Evolutionary conservation across 2,113 vertebrate species (phyloP).

Genomic region (Montifringilla adamsi): DNA sequence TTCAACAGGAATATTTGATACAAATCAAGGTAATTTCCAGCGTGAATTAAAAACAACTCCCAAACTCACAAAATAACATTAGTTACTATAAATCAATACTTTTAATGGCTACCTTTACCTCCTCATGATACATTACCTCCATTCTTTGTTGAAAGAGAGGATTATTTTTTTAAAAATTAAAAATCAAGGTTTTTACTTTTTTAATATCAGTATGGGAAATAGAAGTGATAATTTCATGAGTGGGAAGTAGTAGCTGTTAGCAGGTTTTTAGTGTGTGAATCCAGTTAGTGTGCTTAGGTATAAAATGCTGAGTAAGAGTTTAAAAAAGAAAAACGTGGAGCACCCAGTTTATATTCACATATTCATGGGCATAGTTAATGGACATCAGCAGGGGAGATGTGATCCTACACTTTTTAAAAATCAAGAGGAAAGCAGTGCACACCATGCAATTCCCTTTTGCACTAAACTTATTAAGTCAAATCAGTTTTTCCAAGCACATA

Average conservation of each 20-base stretch:
- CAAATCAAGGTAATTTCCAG: not conserved
- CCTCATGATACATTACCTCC: not conserved
- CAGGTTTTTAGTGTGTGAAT: not conserved
- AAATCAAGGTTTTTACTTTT: not conserved
- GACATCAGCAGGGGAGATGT: slow-evolving; percentile 29
- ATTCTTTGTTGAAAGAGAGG: not conserved
- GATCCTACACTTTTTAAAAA: slow-evolving; percentile 14
- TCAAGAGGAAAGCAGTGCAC: slow-evolving; percentile 12
- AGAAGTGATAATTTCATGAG: not conserved
- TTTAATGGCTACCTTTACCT: not conserved
- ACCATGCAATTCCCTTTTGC: slow-evolving; percentile 34
- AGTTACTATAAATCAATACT: not conserved
- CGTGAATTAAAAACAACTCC: not conserved
- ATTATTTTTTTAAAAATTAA: not conserved
- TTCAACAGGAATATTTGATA: not conserved
- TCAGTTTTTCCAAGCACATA: slow-evolving; percentile 52
- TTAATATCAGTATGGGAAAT: not conserved
- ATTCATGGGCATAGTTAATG: slow-evolving; percentile 56
- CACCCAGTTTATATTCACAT: slow-evolving; percentile 58
- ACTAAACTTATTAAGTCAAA: slow-evolving; percentile 67
- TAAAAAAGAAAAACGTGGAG: not conserved
- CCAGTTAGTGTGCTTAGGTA: not conserved
- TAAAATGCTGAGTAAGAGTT: slow-evolving; percentile 36
- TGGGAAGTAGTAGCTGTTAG: not conserved
- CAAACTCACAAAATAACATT: not conserved